Base-by-base conservation (phyloP, 1,140 invertebrate species). In the Conus ventricosus region DNA sequence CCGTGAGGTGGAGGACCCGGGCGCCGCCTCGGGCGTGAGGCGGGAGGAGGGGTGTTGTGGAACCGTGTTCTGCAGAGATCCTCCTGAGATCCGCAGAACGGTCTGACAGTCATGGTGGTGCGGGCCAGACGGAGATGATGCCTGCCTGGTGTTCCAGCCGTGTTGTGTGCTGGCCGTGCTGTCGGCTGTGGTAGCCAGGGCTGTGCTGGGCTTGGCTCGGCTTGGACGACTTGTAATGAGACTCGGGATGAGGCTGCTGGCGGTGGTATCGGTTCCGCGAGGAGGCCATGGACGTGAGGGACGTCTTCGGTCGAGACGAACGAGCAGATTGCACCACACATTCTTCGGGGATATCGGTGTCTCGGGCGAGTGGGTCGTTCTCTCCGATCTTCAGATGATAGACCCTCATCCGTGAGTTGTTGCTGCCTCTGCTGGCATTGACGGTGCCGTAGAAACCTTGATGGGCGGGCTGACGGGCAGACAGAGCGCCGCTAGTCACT, bases 251-350 rank as follows among this genome's bases (percentile, higher is more conserved):
- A 10, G 82, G 55, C 57, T 84, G 82, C 57, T 84, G 82, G 82
- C 82, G 82, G 55, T 84, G 63, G 82, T 84, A 63, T 10, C 55
- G 82, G 57, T 84, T 88, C 20, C 87, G 57, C 5, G 57, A 5
- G 5, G 67, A 63, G 23, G 78, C 54, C 51, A 25, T 84, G 27
- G 71, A 23, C 13, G 55, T 60, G 15, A 88, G 55, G 11, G 78
- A 80, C 17, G 87, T 88, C 63, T 88, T 88, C 13, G 87, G 87
- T n/a, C 87, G 80, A n/a, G 87, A 88, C 11, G 87, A 88, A 5
- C 87, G 55, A 23, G 78, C 81, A 23, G 87, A 88, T 39, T 82
- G 87, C 27, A 67, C 81, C n/a, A 88, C 39, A 54, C 80, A 67
- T n/a, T 88, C 87, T 25, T 88, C 87, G 5, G 87, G 57, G 81